Percentiles rank a stretch among this genome's conserved stretches.
These are phyloP conservation scores for Amia ocellicauda DNA, from an alignment of 2,113 vertebrate species.

Conservation along the genomic window DNA sequence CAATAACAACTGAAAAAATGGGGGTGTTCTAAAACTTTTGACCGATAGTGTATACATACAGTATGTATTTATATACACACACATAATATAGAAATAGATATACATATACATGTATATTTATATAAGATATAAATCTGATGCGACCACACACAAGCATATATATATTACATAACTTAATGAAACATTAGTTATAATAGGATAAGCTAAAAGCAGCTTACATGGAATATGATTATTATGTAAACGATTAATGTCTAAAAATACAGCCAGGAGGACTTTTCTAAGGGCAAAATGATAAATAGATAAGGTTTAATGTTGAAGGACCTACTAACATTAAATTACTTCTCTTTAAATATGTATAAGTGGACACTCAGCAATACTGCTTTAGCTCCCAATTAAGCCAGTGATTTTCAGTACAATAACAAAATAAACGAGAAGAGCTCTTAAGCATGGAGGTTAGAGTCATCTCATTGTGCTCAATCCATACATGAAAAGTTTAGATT, in stretches of 20 bases:
- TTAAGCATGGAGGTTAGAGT: neutral
- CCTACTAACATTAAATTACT: conserved; percentile 21
- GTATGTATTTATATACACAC: too few relatives aligned
- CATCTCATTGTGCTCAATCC: conserved; percentile 10
- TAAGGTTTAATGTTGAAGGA: conserved; percentile 21
- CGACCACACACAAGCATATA: too few relatives aligned
- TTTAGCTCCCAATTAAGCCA: conserved; percentile 17
- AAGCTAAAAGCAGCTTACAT: conserved; percentile 9
- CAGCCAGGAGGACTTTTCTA: neutral
- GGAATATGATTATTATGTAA: conserved; percentile 7
- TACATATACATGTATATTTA: too few relatives aligned
- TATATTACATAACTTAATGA: too few relatives aligned
- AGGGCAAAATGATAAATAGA: conserved; percentile 23
- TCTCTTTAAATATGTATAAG: conserved; percentile 26
- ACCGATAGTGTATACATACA: too few relatives aligned
- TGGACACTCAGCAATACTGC: conserved; percentile 9
- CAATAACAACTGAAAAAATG: too few relatives aligned
- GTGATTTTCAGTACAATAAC: conserved; percentile 26
- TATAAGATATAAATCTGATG: too few relatives aligned
- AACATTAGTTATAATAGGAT: conserved; percentile 2
- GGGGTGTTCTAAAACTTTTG: too few relatives aligned
- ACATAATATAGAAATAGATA: too few relatives aligned
- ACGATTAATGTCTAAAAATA: conserved; percentile 8
- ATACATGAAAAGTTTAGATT: neutral
- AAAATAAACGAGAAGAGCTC: conserved; percentile 20